Evolutionary conservation across 92 coral and sea anemone genomes (phyloP).

Genomic region (Parazoanthus swiftii): DNA sequence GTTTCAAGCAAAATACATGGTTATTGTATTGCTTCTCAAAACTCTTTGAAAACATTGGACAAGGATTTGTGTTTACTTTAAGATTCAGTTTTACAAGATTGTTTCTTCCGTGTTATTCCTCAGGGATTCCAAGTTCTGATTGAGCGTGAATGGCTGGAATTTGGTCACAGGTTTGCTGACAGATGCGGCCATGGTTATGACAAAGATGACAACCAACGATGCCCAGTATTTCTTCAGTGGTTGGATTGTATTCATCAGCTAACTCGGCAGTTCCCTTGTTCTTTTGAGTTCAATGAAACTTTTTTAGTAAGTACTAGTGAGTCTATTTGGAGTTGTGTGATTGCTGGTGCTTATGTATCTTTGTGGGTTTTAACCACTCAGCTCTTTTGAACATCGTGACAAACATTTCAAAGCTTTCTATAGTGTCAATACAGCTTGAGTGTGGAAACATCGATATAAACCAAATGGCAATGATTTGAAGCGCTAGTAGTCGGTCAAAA

Average conservation of each 20-base stretch:
- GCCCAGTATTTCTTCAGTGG: constrained; percentile 97
- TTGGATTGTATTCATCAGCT: constrained; percentile 96
- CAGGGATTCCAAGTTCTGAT: constrained; percentile 94
- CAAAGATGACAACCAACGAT: constrained; percentile 78
- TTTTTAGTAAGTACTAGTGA: constrained; percentile 65
- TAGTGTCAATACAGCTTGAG: no score
- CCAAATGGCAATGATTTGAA: no score
- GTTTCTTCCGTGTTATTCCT: background rate
- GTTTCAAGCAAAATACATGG: no score
- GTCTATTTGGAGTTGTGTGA: background rate
- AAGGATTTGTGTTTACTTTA: background rate
- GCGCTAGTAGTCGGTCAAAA: no score
- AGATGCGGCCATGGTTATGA: constrained; percentile 94
- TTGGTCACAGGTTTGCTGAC: constrained; percentile 97
- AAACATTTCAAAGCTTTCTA: no score
- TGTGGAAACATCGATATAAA: no score
- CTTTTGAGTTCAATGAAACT: constrained; percentile 95
- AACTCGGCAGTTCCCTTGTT: constrained; percentile 90
- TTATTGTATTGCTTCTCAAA: no score
- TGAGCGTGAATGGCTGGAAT: constrained; percentile 95
- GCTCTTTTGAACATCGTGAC: no score
- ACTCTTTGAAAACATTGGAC: no score
- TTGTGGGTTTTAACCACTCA: no score
- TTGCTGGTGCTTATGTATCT: no score
- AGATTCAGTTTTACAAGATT: background rate